phyloP scores from a whole-genome alignment of 2,797 vertebrate genomes.

The Streptopelia turtur region DNA sequence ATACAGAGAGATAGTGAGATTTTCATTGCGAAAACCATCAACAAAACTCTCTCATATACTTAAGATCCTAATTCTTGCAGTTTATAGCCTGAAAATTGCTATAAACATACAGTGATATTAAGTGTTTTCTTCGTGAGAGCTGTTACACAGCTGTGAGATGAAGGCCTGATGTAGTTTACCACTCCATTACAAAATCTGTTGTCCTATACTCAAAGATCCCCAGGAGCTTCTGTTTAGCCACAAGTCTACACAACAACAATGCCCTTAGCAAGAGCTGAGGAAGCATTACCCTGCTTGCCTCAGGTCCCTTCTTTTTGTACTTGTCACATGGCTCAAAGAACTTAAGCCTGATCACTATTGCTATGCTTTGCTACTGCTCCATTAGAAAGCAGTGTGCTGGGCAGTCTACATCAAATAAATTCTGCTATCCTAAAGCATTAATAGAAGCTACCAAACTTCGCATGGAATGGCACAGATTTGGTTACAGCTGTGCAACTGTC shows the following conservation, averaged over 20 bases:
- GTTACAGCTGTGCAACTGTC: fast-evolving
- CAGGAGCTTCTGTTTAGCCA: neutral
- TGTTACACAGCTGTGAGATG: neutral
- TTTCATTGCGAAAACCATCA: neutral
- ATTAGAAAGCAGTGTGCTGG: fast-evolving
- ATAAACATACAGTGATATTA: neutral
- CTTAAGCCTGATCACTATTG: neutral
- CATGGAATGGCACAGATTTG: neutral
- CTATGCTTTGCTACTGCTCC: neutral
- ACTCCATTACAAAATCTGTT: neutral
- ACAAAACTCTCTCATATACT: neutral
- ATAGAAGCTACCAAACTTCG: neutral
- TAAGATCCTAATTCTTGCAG: neutral
- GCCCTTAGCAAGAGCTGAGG: neutral
- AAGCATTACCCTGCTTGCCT: neutral
- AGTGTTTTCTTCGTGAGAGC: neutral
- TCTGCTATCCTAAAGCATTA: neutral
- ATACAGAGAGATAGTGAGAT: neutral
- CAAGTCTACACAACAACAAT: neutral
- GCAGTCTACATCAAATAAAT: neutral
- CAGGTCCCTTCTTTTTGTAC: neutral
- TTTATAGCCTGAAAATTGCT: neutral
- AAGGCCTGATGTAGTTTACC: neutral
- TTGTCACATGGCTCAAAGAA: neutral
- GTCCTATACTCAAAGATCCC: neutral